Conservation (phyloP, 2,113 vertebrate genomes). For the Platycercus adscitus region DNA sequence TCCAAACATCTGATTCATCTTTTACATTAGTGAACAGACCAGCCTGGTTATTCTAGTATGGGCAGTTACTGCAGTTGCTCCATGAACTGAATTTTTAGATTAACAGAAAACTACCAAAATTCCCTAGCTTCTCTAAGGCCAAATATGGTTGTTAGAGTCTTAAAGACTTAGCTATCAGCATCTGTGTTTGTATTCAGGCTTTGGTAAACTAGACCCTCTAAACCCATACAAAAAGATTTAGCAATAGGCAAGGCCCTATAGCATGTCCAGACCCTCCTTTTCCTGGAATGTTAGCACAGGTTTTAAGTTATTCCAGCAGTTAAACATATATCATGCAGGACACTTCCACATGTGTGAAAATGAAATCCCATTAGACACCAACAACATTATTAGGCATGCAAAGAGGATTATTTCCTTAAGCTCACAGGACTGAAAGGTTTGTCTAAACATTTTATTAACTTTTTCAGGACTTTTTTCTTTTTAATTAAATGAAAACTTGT, state of each 20-base stretch:
- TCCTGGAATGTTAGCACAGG: slow-evolving; percentile 75
- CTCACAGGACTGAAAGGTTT: slow-evolving; percentile 47
- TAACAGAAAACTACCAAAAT: background rate
- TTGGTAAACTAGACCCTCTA: slow-evolving; percentile 43
- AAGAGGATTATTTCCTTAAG: slow-evolving; percentile 44
- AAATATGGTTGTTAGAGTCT: background rate
- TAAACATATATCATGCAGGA: slow-evolving; percentile 37
- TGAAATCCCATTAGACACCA: slow-evolving; percentile 76
- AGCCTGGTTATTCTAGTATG: background rate
- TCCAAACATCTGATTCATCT: background rate
- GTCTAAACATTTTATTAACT: slow-evolving; percentile 66
- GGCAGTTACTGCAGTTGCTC: background rate
- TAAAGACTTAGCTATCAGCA: background rate
- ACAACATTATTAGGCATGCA: slow-evolving; percentile 54
- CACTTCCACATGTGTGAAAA: slow-evolving; percentile 70
- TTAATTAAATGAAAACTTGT: slow-evolving; percentile 51
- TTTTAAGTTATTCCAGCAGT: slow-evolving; percentile 70
- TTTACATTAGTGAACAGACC: background rate
- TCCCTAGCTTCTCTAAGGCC: background rate
- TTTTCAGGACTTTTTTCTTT: slow-evolving; percentile 19
- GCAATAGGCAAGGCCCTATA: slow-evolving; percentile 66
- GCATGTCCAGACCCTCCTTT: slow-evolving; percentile 67
- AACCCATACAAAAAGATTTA: slow-evolving; percentile 77
- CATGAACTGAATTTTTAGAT: background rate
- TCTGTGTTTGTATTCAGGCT: slow-evolving; percentile 56